These are phyloP conservation scores for Acleris emargana DNA, from an alignment of 2,888 invertebrate species.

Conservation along the genomic window DNA sequence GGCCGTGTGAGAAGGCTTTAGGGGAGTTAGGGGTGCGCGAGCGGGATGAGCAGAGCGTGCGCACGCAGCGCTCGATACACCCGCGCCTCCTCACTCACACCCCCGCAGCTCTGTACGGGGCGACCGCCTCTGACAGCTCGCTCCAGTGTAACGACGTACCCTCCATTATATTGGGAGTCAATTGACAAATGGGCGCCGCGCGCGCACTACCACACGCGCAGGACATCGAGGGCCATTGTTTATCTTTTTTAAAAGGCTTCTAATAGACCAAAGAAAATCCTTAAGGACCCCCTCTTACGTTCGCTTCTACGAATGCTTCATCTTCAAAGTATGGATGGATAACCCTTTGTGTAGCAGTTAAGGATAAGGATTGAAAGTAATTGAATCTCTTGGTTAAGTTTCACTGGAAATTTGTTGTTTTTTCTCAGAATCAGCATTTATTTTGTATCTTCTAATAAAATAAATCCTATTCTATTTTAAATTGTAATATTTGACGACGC, in stretches of 20 bases:
- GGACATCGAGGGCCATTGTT: constrained; percentile 55
- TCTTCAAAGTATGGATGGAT: constrained; percentile 39
- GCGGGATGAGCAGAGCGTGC: constrained; percentile 67
- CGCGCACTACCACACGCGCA: constrained; percentile 45
- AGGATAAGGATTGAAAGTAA: constrained; percentile 42
- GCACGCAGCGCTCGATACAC: constrained; percentile 72
- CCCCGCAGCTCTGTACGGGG: constrained; percentile 68
- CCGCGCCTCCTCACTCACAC: constrained; percentile 61
- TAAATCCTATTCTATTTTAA: no score
- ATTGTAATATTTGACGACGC: no score
- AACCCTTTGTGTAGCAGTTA: constrained; percentile 23
- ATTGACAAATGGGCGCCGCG: constrained; percentile 75
- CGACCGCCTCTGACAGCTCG: constrained; percentile 75
- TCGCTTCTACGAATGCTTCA: constrained; percentile 48
- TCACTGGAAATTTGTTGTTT: not conserved
- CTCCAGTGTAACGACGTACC: constrained; percentile 77
- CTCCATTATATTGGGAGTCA: constrained; percentile 82
- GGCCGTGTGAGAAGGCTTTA: constrained; percentile 51
- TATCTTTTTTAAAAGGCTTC: constrained; percentile 60
- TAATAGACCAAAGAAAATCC: constrained; percentile 47
- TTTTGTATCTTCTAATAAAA: no score
- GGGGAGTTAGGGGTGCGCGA: constrained; percentile 45
- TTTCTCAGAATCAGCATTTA: no score
- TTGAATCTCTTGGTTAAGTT: constrained; percentile 49
- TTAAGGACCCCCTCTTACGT: constrained; percentile 40